Percentiles rank a stretch among this genome's conserved stretches.
Conservation (phyloP, 1,140 invertebrate genomes). For the Asbolus verrucosus region DNA sequence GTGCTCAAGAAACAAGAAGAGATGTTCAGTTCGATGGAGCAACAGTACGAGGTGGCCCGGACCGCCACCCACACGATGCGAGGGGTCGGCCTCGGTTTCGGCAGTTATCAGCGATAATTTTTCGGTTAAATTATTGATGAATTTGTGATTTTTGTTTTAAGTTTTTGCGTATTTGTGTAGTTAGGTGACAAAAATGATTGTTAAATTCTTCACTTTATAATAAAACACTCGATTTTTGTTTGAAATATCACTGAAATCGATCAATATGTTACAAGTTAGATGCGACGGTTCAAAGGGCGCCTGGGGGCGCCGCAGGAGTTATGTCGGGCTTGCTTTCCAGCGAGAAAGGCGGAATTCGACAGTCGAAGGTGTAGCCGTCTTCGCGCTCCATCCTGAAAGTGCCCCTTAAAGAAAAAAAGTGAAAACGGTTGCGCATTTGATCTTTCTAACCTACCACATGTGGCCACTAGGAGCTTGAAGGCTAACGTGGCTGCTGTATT, state of each 20-base stretch:
- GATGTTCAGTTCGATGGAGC: constrained; percentile 91
- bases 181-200: constrained; percentile 16
- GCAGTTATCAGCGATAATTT: constrained; percentile 62
- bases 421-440: background rate
- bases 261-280: too few species aligned
- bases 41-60: constrained; percentile 93
- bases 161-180: constrained; percentile 14
- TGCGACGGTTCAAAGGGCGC: constrained; percentile 11
- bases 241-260: constrained; percentile 12
- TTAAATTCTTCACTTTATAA: constrained; percentile 38
- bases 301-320: constrained; percentile 65
- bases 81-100: constrained; percentile 89
- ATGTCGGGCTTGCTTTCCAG: constrained; percentile 93
- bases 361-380: constrained; percentile 96
- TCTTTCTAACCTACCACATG: constrained; percentile 83
- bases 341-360: constrained; percentile 95
- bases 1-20: constrained; percentile 88
- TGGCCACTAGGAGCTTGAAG: constrained; percentile 97
- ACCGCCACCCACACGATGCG: constrained; percentile 94
- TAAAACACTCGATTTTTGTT: constrained; percentile 36
- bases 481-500: constrained; percentile 97
- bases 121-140: background rate
- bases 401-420: constrained; percentile 78
- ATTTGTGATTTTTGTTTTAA: constrained; percentile 31
- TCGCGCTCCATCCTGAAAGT: constrained; percentile 96